These are phyloP conservation scores for Eucidaris tribuloides DNA, from an alignment of 35 echinoderm and acorn worm species.

Conservation along the genomic window DNA sequence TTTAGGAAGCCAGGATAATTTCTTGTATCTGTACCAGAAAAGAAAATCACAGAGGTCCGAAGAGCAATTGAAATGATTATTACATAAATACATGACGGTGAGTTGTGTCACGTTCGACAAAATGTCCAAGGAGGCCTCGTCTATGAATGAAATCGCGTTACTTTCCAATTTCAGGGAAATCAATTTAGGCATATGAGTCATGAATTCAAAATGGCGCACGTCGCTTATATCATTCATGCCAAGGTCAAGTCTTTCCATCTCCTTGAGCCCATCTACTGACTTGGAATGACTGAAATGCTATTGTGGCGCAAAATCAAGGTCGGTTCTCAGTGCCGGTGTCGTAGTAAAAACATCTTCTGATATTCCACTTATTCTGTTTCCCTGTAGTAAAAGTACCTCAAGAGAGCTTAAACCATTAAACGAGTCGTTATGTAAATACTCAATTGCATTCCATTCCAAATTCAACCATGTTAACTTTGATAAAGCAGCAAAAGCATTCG, in stretches of 20 bases:
- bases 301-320: background rate
- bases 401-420: too few species aligned
- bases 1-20: background rate
- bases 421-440: too few species aligned
- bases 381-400: background rate
- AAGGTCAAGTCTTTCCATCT: background rate
- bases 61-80: background rate
- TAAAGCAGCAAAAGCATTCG: too few species aligned
- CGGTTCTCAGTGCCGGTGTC: background rate
- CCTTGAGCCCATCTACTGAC: background rate
- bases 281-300: background rate
- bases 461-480: too few species aligned
- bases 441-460: too few species aligned
- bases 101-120: background rate
- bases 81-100: background rate
- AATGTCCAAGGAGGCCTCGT: background rate
- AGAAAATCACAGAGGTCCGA: background rate
- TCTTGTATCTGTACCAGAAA: background rate
- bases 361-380: background rate
- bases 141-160: background rate
- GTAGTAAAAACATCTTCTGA: background rate
- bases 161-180: background rate
- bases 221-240: background rate
- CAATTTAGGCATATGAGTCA: background rate
- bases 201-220: background rate